Evolutionary conservation across 1,140 invertebrate genomes (phyloP), one percentile per base, ranked within the genome.

Genomic region (Lepidurus couesii): DNA sequence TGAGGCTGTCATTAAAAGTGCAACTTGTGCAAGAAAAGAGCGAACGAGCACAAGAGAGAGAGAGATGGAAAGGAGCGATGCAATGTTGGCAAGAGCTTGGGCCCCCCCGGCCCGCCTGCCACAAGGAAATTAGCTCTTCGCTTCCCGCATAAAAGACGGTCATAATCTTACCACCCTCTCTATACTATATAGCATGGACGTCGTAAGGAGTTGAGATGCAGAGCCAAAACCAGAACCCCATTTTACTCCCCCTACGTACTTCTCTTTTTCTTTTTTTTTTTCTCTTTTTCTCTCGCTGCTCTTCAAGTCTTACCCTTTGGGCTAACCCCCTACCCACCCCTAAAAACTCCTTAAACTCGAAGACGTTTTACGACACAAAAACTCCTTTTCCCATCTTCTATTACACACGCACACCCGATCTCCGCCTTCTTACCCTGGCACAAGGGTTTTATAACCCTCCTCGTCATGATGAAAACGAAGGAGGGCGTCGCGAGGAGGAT

Each of bases 61-160:
- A 34, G 34, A 34, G 34, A 34, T 34, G 34, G 34, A 34, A 34
- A 34, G 34, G 34, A 34, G 34, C 34, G 34, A 34, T 34, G 34
- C 53, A 65, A 65, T 16, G 53, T 65, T 65, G 53, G 16, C 53
- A 65, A 65, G 34, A 34, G 34, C 34, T 34, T 34, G 34, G 34
- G n/a, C n/a, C 34, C 34, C 34, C 34, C 34, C 34, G 34, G 34
- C 34, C 34, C 34, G 34, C 53, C 53, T 21, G 53, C 53, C 53
- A 65, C 53, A 65, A 65, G 53, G 53, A 65, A 65, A 65, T 65
- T 65, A 65, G 53, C 53, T 65, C 53, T 65, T 65, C 53, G 53
- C 53, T 65, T 65, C 21, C 21, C 53, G 53, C 53, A 65, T 65
- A 65, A 65, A 65, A 65, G 53, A 65, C 53, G 53, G 53, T 65